Conservation (phyloP, 1,140 invertebrate genomes). For the Macrobrachium nipponense region DNA sequence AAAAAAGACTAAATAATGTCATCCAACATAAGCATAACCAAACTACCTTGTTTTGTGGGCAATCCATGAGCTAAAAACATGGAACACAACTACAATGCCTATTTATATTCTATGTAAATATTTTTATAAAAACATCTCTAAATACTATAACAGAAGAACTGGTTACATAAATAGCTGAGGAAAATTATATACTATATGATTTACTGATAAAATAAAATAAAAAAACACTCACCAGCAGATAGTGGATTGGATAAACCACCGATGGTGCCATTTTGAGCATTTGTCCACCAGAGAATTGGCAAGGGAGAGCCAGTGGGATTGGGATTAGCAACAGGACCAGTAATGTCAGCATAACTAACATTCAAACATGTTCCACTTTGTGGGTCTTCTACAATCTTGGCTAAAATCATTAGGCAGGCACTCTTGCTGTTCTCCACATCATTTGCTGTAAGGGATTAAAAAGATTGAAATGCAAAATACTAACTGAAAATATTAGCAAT, state of each 20-base stretch:
- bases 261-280: conserved; percentile 65
- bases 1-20: no score
- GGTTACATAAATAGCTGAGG: no score
- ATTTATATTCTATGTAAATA: no score
- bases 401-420: conserved; percentile 93
- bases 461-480: no score
- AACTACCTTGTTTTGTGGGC: no score
- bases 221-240: conserved; percentile 61
- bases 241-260: conserved; percentile 66
- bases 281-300: conserved; percentile 73
- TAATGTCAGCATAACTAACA: conserved; percentile 95
- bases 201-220: neutral
- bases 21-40: no score
- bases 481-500: no score
- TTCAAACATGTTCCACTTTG: conserved; percentile 95
- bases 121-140: no score
- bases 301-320: conserved; percentile 95
- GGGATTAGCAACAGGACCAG: conserved; percentile 94
- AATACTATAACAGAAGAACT: no score
- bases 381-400: conserved; percentile 98
- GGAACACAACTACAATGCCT: no score
- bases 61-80: no score
- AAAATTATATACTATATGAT: no score
- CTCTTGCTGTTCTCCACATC: conserved; percentile 93
- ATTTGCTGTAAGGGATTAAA: conserved; percentile 69